These are phyloP conservation scores for Neotragus moschatus DNA, from an alignment of 2,113 vertebrate species.

Conservation along the genomic window DNA sequence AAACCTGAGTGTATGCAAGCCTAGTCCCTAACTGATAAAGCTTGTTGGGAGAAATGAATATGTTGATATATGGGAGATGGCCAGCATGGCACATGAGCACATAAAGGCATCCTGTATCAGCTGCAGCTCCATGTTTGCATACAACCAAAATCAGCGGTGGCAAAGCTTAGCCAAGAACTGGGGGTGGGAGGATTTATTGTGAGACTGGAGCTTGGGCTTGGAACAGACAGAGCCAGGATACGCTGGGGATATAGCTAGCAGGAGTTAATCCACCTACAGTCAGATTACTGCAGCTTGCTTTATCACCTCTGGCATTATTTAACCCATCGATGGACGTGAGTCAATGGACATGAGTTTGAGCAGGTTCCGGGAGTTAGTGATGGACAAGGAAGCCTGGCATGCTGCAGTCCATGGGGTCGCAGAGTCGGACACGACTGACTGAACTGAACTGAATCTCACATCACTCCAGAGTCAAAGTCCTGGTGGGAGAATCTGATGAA, in stretches of 20 bases:
- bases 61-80: background rate
- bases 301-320: background rate
- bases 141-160: background rate
- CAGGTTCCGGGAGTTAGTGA: background rate
- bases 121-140: background rate
- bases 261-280: accelerated
- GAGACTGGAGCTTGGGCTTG: background rate
- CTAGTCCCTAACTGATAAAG: accelerated
- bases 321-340: background rate
- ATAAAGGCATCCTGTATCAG: background rate
- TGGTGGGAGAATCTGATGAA: background rate
- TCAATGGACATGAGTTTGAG: background rate
- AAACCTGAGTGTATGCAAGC: background rate
- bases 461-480: background rate
- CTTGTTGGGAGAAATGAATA: background rate
- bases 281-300: background rate
- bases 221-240: background rate
- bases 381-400: background rate
- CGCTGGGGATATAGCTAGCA: background rate
- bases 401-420: background rate
- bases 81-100: background rate
- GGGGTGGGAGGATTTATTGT: background rate
- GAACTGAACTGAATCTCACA: background rate
- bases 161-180: background rate
- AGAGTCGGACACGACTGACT: background rate